Evolutionary conservation across 1,140 invertebrate genomes (phyloP), one percentile per base, ranked within the genome.

Genomic region (Alviniconcha marisindica): DNA sequence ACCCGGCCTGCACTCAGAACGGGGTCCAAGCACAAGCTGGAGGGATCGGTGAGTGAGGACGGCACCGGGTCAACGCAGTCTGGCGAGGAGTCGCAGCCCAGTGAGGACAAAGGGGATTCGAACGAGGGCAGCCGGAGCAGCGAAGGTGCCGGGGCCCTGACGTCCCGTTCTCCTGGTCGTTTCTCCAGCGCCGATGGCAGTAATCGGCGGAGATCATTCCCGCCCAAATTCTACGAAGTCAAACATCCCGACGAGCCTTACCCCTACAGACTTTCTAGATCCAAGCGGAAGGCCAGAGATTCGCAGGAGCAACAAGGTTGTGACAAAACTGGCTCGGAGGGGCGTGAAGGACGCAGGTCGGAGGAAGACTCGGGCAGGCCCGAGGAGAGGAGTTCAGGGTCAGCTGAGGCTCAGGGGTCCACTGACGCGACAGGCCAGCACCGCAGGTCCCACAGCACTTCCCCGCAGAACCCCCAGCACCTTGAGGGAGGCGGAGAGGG

Each of bases 401-500:
- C 31, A 33, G 63, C 5, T 10, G 7, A 33, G 14, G 7, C n/a
- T 31, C 33, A 71, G 69, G 33, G 1, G 2, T 71, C 38, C 24
- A 2, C 7, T 5, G 14, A 38, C 18, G 28, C 36, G 18, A 2
- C 36, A 7, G 1, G 10, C 21, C 36, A 2, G 15, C 69, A 40
- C 33, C 36, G 18, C 2, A 40, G 36, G 36, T 33, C 69, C 21
- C 24, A 33, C 3, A 40, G 7, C 36, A 21, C 36, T 14, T 71
- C 69, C 4, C 38, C 33, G 3, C 69, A 33, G 2, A 4, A 33
- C 28, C 28, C 18, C 63, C 63, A 40, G 7, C 44, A 76, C 36
- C 21, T 76, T 40, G 73, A 76, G 40, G 73, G 73, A 33, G 73
- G 73, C 12, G 73, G 44, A 31, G 73, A 51, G n/a, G 73, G 42